Evolutionary conservation across 1,140 invertebrate genomes (phyloP), one percentile per base, ranked within the genome.

Genomic region (Holcopasites calliopsidis): DNA sequence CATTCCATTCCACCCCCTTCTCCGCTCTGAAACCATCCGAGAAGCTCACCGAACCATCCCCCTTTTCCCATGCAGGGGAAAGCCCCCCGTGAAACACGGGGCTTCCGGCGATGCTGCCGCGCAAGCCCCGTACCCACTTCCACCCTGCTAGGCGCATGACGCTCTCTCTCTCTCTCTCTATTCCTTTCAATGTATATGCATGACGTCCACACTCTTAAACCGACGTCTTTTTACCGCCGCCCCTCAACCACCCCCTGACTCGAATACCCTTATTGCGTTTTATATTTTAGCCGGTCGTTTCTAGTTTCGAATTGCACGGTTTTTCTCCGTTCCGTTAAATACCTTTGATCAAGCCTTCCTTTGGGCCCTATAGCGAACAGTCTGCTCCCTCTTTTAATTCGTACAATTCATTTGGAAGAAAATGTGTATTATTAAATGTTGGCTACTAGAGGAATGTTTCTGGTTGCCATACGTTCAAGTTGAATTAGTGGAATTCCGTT

Each of bases 241-340:
- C 82, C 77, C 81, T 77, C 78, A 71, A 75, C 83, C 61, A 61
- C 82, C 16, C 58, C 26, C 38, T 26, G 2, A 23, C 7, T 13
- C 79, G 80, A 81, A 75, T 82, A 81, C 83, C 79, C 86, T 90
- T 90, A 88, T 90, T 90, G 86, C 90, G 88, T 90, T 91, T 91
- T 89, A 87, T 86, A 87, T 88, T 85, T 87, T 86, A 84, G 82
- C 73, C 80, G 76, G 54, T 77, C 84, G 78, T 89, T 85, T 83
- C 78, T 85, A 75, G 79, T 86, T 76, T 69, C 61, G 61, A 69
- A 72, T 78, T 72, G 74, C 75, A 33, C 61, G 26, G 60, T 65
- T 66, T 57, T 47, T 55, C 38, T 31, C 18, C 13, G 71, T 52
- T 52, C 31, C 31, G 26, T 66, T 74, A 74, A 74, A 74, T 74